Base-by-base conservation (phyloP, 2,888 invertebrate species). In the Apamea crenata region DNA sequence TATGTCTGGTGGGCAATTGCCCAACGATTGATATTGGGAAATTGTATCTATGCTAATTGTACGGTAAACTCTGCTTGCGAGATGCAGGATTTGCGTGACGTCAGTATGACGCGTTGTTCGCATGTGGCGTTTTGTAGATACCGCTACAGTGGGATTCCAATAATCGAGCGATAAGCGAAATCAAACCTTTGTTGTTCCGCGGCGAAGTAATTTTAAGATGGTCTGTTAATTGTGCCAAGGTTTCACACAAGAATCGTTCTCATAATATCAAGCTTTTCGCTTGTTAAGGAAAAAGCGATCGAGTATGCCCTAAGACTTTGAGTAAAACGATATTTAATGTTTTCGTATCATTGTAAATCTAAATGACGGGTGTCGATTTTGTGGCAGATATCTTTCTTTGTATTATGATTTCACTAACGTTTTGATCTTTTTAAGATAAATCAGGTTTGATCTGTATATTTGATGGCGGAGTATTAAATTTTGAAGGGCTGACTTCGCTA, bases 271-370 rank as follows among this genome's bases (percentile, higher is more conserved):
- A 56, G 61, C 67, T 75, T 77, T 71, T 61, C 21, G 59, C 40
- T 77, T 77, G 32, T 73, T 70, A 75, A 69, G 50, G 73, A 61
- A 66, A 78, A 86, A 47, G 56, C 36, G 53, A 69, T 66, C 56
- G 14, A 72, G 21, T 50, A 72, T 21, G 12, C 72, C 61, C 74
- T 71, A 47, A 40, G 44, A 14, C 77, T 78, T 74, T 74, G 21
- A 40, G 71, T 63, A 14, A 86, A 77, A 75, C 25, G 78, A 72
- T 86, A 78, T 80, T 75, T 75, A 29, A 70, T 74, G 70, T 67
- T 80, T 73, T 65, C 14, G 16, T 29, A 61, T 68, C 63, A 47
- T 32, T 56, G 21, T 29, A 10, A n/a, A 61, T 36, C 59, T 40
- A 74, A 82, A 69, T 82, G 25, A 79, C 73, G 74, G 71, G 16